Conservation (phyloP, 2,797 vertebrate species). For the Myotis pilosus region DNA sequence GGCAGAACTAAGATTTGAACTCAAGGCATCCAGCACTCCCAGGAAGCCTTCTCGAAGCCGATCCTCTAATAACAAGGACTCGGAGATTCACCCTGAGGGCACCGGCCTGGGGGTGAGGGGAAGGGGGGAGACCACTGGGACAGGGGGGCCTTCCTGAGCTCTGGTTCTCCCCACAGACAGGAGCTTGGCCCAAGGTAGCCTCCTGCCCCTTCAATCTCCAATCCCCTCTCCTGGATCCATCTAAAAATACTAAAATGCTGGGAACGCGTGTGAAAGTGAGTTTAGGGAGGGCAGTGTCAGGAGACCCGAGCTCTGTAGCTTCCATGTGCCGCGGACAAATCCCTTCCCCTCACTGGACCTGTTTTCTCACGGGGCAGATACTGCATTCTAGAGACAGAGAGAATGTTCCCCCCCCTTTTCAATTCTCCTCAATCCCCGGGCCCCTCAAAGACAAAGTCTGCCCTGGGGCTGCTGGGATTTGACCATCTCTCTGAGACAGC, state of each 20-base stretch:
- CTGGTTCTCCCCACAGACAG: neutral
- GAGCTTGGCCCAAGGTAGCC: neutral
- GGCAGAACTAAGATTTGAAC: neutral
- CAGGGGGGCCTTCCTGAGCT: neutral
- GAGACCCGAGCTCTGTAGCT: neutral
- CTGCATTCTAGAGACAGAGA: neutral
- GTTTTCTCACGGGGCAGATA: neutral
- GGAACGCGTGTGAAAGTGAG: neutral
- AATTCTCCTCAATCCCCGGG: neutral
- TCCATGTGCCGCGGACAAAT: rapidly evolving
- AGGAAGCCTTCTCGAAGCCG: neutral
- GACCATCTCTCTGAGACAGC: neutral
- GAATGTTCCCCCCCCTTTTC: neutral
- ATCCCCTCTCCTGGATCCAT: neutral
- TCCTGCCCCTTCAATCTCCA: neutral
- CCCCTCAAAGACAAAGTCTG: neutral
- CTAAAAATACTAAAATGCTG: neutral
- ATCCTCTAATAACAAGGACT: neutral
- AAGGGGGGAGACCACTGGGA: rapidly evolving
- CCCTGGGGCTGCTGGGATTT: neutral
- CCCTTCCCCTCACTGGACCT: neutral
- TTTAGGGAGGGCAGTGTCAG: neutral
- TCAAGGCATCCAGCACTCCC: neutral
- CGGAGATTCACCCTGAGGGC: neutral
- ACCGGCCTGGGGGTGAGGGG: neutral